Conservation (phyloP, 2,113 vertebrate genomes). For the Leptosomus discolor region DNA sequence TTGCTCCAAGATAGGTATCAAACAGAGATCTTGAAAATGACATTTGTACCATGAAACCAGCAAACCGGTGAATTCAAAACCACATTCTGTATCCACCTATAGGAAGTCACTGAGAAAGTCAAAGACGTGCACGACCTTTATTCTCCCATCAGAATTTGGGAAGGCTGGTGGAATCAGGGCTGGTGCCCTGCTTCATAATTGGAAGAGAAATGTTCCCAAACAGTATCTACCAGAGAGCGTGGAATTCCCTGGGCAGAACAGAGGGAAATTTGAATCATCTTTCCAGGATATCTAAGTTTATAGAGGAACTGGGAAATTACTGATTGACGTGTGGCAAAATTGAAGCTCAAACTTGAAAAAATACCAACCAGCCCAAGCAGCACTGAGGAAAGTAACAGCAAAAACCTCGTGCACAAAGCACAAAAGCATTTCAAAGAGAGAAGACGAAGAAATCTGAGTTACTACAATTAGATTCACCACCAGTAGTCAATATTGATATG, state of each 20-base stretch:
- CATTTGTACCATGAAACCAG: background rate
- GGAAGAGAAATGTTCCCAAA: background rate
- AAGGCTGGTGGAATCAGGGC: background rate
- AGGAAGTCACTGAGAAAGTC: background rate
- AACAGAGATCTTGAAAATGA: background rate
- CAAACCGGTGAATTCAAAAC: accelerated
- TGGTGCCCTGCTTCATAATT: background rate
- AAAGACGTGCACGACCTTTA: background rate
- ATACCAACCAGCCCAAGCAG: background rate
- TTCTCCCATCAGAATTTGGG: background rate
- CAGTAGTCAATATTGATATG: background rate
- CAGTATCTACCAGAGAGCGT: background rate
- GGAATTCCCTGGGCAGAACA: background rate
- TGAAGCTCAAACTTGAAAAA: background rate
- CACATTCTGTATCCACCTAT: background rate
- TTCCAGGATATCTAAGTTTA: background rate
- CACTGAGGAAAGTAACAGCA: background rate
- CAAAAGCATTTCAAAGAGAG: background rate
- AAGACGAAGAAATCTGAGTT: background rate
- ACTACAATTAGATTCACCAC: background rate
- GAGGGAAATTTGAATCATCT: background rate
- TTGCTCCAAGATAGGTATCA: background rate
- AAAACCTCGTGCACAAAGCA: background rate
- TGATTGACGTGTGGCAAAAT: background rate
- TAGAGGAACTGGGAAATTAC: background rate